phyloP scores from a whole-genome alignment of 2,888 invertebrate species.

The Marasmarcha lunaedactyla region DNA sequence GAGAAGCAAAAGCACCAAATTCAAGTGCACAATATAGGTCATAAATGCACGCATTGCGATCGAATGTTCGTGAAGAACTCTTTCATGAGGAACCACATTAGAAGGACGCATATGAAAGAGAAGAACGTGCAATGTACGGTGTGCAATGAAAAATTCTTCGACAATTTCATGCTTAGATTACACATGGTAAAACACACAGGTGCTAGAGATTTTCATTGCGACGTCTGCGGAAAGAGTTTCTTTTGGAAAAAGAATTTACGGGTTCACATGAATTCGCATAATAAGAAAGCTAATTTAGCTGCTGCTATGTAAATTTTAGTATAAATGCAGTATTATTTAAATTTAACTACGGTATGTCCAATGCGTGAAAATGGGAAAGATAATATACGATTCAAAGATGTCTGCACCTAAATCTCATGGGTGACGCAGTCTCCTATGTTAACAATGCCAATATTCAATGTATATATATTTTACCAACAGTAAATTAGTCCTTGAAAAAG shows the following conservation, averaged over 20 bases:
- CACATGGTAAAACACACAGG: conserved; percentile 38
- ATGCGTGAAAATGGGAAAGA: no score
- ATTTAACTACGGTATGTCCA: no score
- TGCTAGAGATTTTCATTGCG: conserved; percentile 44
- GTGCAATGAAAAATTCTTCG: conserved; percentile 19
- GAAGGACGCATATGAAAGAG: conserved; percentile 16
- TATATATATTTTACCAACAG: no score
- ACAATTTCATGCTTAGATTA: conserved; percentile 12
- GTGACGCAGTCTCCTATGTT: no score
- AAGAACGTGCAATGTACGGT: conserved; percentile 16
- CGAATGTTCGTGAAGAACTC: conserved; percentile 17
- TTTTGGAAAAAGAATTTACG: conserved; percentile 56
- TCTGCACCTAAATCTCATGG: no score
- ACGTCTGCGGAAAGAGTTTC: conserved; percentile 51
- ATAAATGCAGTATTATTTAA: no score
- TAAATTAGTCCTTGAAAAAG: no score
- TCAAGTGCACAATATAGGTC: conserved; percentile 14
- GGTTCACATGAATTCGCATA: conserved; percentile 71
- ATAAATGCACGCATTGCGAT: conserved; percentile 16
- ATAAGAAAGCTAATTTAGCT: conserved; percentile 26
- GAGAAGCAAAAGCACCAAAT: conserved; percentile 13
- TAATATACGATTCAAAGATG: no score
- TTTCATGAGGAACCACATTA: conserved; percentile 17
- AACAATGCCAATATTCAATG: no score
- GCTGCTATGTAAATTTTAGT: conserved; percentile 1